These are phyloP conservation scores for Halisarca cf. caerulea DNA, from an alignment of 37 sponge, comb jelly and placozoan genomes.

Conservation along the genomic window DNA sequence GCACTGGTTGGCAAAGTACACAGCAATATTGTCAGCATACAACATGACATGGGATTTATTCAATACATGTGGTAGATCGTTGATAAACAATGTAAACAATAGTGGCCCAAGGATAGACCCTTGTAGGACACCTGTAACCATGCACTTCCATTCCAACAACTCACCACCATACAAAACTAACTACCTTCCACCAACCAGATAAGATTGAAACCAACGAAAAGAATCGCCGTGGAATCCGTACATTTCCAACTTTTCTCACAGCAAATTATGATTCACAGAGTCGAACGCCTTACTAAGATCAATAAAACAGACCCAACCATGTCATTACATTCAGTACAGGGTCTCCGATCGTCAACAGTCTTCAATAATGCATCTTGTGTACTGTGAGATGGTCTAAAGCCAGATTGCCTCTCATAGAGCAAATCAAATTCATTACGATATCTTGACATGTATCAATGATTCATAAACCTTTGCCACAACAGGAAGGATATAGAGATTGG, in stretches of 20 bases:
- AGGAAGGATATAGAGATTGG: background rate
- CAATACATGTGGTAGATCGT: too few species aligned
- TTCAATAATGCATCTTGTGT: slow-evolving; percentile 35
- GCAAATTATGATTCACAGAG: slow-evolving; percentile 28
- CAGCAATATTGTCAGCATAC: too few species aligned
- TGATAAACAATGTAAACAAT: too few species aligned
- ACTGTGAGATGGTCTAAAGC: background rate
- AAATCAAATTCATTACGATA: background rate
- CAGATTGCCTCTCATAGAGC: background rate
- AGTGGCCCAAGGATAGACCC: slow-evolving; percentile 1
- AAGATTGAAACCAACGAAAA: background rate
- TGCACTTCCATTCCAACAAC: background rate
- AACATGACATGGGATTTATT: too few species aligned
- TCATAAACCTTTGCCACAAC: background rate
- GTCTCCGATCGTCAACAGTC: slow-evolving; percentile 10
- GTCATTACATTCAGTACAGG: background rate
- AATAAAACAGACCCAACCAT: slow-evolving; percentile 24
- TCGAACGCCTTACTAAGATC: slow-evolving; percentile 50
- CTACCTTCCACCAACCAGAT: background rate
- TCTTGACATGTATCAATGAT: background rate
- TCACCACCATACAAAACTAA: background rate
- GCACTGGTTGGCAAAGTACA: too few species aligned
- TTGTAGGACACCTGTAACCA: background rate
- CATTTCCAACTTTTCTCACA: slow-evolving; percentile 19
- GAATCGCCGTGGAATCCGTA: slow-evolving; percentile 3